Percentiles rank a stretch among this genome's conserved stretches.
phyloP scores from a whole-genome alignment of 2,113 vertebrate species.

The Catagonus wagneri region DNA sequence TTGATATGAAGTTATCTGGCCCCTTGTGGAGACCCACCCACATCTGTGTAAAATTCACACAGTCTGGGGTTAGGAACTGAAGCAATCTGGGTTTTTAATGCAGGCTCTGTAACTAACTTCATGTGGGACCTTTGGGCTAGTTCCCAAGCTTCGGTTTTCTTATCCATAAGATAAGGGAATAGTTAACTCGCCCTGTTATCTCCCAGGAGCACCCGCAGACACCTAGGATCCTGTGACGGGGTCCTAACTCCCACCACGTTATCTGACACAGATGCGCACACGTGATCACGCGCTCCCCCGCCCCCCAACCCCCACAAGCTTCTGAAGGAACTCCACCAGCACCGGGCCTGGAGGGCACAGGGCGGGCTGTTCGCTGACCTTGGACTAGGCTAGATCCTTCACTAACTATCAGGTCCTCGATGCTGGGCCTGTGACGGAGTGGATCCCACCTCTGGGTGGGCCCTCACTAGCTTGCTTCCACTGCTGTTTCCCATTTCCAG shows the following conservation, averaged over 20 bases:
- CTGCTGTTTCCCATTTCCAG: not conserved
- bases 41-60: not conserved
- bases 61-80: not conserved
- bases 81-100: slow-evolving; percentile 26
- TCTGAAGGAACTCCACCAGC: not conserved
- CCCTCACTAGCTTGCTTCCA: rapidly evolving
- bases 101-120: slow-evolving; percentile 31
- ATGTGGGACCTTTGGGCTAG: not conserved
- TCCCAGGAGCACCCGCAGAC: not conserved
- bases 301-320: rapidly evolving
- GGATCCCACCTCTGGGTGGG: not conserved
- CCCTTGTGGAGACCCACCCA: not conserved
- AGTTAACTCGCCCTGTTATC: slow-evolving; percentile 10
- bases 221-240: not conserved
- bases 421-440: not conserved
- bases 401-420: not conserved
- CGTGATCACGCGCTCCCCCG: not conserved
- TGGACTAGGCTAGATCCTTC: too few species aligned
- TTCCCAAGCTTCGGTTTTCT: slow-evolving; percentile 26
- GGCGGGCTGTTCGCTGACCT: not conserved
- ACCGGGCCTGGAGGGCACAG: not conserved
- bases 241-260: not conserved
- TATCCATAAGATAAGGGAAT: not conserved
- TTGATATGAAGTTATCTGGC: not conserved
- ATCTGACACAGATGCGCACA: not conserved